phyloP scores from a whole-genome alignment of 2,888 invertebrate species.

The Tryphoninae sp. region DNA sequence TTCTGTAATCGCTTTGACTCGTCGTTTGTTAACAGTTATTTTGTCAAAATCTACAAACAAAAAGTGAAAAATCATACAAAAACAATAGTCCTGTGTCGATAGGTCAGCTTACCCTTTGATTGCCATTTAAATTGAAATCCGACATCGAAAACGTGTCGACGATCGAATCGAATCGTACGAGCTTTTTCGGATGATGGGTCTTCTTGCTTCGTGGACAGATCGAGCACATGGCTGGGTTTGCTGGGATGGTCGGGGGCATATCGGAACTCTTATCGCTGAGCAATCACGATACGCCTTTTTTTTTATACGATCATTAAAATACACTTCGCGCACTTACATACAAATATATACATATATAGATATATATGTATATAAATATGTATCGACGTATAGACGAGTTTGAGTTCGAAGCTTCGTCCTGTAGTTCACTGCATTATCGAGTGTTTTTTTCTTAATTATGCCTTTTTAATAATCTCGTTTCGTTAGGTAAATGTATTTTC shows the following conservation, averaged over 20 bases:
- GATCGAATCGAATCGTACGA: constrained; percentile 85
- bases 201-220: constrained; percentile 84
- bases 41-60: no score
- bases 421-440: background rate
- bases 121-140: constrained; percentile 80
- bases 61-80: no score
- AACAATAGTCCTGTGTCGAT: no score
- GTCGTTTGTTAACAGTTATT: no score
- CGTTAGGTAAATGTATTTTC: constrained; percentile 20
- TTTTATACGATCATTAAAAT: constrained; percentile 2
- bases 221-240: constrained; percentile 84
- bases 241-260: constrained; percentile 82
- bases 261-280: constrained; percentile 65
- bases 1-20: no score
- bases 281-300: constrained; percentile 41
- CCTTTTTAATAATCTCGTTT: background rate
- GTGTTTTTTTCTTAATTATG: background rate
- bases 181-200: constrained; percentile 82
- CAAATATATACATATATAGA: background rate
- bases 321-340: background rate
- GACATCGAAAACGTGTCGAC: constrained; percentile 86
- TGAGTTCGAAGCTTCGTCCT: background rate
- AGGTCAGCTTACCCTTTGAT: constrained; percentile 79
- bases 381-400: background rate
- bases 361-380: background rate